Base-by-base conservation (phyloP, 2,113 vertebrate genomes). In the Dasyurus viverrinus region DNA sequence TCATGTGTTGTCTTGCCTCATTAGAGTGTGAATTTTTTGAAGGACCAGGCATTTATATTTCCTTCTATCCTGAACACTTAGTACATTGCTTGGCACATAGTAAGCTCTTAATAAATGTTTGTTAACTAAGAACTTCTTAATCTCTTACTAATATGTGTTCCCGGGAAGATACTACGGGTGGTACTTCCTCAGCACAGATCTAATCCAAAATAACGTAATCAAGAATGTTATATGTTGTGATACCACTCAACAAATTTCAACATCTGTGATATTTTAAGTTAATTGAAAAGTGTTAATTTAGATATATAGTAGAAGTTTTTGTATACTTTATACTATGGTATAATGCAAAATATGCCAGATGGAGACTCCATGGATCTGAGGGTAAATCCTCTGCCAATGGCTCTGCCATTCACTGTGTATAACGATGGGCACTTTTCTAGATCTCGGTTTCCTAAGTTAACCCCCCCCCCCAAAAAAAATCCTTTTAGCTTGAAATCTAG, bases 221-320 rank as follows among this genome's bases (percentile, higher is more conserved):
- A 93, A 93, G 96, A 91, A 47, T n/a, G 76, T 95, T 89, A n/a
- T 6, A 91, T 89, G 54, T 91, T 95, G 95, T 97, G 95, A 94
- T 95, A 94, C 53, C 92, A 93, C 92, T 95, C 84, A 91, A 96
- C 84, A 92, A 95, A 94, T 92, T 68, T 36, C 60, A 96, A 50
- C 90, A 54, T 90, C 92, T 94, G 27, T 95, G 90, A 92, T 52
- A 90, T 76, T 94, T 94, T 84, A 94, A 95, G 89, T 53, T 60
- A 50, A 27, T 16, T 27, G n/a, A 52, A 48, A 24, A 90, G 2
- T 50, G 9, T 52, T 30, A 27, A 26, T 50, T 84, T 90, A 90
- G 89, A 1, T 26, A 48, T 14, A 36, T 84, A 23, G 36, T 8
- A 42, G 68, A 42, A n/a, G 36, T 23, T 84, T 84, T 6, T 84